Evolutionary conservation across 2,888 invertebrate species (phyloP).

Genomic region (Eupithecia subumbrata): DNA sequence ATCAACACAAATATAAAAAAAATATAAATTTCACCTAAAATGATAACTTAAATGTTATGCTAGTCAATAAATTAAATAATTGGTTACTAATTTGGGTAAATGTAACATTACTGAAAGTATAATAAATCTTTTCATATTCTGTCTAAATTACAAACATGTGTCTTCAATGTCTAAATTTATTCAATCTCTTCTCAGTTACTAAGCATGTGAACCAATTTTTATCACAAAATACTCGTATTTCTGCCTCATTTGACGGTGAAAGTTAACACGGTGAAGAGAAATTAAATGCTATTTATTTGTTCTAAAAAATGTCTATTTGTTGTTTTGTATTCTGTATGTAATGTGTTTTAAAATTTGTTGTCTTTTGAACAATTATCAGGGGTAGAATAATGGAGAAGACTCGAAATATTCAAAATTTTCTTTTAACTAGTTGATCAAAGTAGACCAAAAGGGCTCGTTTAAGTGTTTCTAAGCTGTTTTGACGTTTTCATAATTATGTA

Average conservation of each 20-base stretch:
- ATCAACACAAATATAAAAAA: slow-evolving; percentile 15
- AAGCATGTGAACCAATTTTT: slow-evolving; percentile 7
- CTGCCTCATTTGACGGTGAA: not conserved
- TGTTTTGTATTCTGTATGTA: slow-evolving; percentile 16
- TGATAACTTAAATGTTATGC: slow-evolving; percentile 66
- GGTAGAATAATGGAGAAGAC: not conserved
- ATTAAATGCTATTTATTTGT: not conserved
- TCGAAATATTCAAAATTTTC: not conserved
- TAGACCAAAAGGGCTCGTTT: not conserved
- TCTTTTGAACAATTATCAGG: not conserved
- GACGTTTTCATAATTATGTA: not conserved
- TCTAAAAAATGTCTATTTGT: not conserved
- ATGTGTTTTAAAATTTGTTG: slow-evolving; percentile 21
- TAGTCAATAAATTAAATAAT: slow-evolving; percentile 55
- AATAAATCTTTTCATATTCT: slow-evolving; percentile 6
- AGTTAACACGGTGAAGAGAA: not conserved
- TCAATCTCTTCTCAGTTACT: slow-evolving; percentile 3
- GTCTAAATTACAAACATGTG: slow-evolving; percentile 6
- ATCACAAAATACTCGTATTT: not conserved
- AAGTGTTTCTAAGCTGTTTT: not conserved
- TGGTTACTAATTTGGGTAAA: slow-evolving; percentile 51
- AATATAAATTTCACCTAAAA: slow-evolving; percentile 49
- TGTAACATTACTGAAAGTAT: not conserved
- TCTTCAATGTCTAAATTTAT: slow-evolving; percentile 7
- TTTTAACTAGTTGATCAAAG: not conserved